Percentiles rank a stretch among this genome's conserved stretches.
Conservation (phyloP, 1,140 invertebrate species). For the Elymnias hypermnestra region DNA sequence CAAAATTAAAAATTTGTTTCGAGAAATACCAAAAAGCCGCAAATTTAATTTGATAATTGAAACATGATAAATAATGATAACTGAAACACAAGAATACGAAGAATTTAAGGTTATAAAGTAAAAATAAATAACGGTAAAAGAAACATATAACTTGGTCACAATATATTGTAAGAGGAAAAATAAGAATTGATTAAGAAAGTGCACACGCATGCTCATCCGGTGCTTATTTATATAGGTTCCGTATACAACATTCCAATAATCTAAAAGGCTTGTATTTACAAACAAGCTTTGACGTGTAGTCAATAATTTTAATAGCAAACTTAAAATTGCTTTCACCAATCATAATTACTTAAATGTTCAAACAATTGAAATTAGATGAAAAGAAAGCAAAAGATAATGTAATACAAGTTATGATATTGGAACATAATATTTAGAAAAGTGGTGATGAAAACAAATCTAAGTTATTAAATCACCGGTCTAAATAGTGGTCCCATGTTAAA, state of each 20-base stretch:
- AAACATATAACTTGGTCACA: neutral
- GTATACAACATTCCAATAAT: constrained; percentile 38
- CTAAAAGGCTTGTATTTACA: constrained; percentile 45
- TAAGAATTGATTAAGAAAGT: constrained; percentile 27
- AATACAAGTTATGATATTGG: no score
- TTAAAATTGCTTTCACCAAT: constrained; percentile 19
- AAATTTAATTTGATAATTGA: neutral
- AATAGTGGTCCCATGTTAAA: constrained; percentile 13
- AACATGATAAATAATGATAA: neutral
- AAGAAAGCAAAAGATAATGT: no score
- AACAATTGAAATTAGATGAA: no score
- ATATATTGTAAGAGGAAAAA: neutral
- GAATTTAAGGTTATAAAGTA: constrained; percentile 1
- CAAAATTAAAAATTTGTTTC: no score
- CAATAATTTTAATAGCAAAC: constrained; percentile 14
- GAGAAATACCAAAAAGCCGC: neutral
- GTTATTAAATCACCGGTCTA: constrained; percentile 24
- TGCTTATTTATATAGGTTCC: constrained; percentile 29
- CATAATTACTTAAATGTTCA: no score
- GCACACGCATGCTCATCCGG: constrained; percentile 64
- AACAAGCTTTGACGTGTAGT: constrained; percentile 34
- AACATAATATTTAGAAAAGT: constrained; percentile 3
- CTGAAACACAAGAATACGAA: neutral
- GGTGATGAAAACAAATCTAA: constrained; percentile 20
- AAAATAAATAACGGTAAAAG: neutral